Evolutionary conservation across 2,888 invertebrate genomes (phyloP).

Genomic region (Ctenicera cuprea): DNA sequence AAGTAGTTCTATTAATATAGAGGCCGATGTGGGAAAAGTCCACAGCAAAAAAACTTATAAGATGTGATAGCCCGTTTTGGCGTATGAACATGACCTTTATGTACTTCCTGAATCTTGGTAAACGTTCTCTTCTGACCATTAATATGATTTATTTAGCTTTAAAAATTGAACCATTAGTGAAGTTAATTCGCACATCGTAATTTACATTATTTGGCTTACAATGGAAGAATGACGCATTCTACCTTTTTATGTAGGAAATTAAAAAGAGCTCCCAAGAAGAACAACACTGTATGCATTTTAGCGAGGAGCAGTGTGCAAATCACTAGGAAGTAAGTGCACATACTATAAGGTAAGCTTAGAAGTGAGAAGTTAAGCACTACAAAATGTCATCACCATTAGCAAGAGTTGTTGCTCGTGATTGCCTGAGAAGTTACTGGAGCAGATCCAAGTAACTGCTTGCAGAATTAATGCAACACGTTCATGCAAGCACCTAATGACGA

Average conservation of each 20-base stretch:
- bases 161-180: not conserved
- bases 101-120: not conserved
- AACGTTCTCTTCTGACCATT: not conserved
- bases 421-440: conserved; percentile 21
- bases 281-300: not conserved
- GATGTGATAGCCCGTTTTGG: not conserved
- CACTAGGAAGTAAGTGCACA: not conserved
- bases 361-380: conserved; percentile 1
- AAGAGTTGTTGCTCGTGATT: not conserved
- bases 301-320: too few relatives aligned
- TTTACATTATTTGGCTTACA: too few relatives aligned
- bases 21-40: not conserved
- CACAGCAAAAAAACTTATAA: not conserved
- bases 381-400: conserved; percentile 3
- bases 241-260: too few relatives aligned
- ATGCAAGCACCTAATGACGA: conserved; percentile 7
- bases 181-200: too few relatives aligned
- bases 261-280: too few relatives aligned
- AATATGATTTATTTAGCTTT: not conserved
- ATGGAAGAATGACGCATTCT: too few relatives aligned
- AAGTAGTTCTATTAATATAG: not conserved
- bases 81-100: not conserved
- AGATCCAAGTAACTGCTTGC: conserved; percentile 14
- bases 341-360: not conserved
- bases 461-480: conserved; percentile 14